These are phyloP conservation scores for Eledona agricola DNA, from an alignment of 2,888 invertebrate genomes.

Conservation along the genomic window DNA sequence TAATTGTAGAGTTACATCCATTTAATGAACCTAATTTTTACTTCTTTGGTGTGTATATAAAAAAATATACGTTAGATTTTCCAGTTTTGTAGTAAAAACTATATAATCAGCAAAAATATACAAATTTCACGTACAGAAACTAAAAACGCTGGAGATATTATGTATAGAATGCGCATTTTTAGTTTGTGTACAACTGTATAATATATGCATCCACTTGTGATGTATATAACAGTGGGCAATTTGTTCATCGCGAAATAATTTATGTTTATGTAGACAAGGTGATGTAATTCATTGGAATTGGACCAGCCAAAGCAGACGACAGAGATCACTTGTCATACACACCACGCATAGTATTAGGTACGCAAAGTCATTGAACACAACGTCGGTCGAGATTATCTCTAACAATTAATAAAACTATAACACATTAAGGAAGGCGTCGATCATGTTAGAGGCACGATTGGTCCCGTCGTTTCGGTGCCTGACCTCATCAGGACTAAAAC, in stretches of 20 bases:
- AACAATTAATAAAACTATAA: constrained; percentile 52
- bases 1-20: constrained; percentile 42
- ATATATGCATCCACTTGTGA: constrained; percentile 55
- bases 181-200: constrained; percentile 53
- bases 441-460: constrained; percentile 48
- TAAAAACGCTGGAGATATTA: constrained; percentile 52
- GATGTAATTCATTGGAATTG: constrained; percentile 35
- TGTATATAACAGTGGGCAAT: constrained; percentile 56
- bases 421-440: constrained; percentile 49
- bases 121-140: constrained; percentile 56
- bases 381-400: constrained; percentile 58
- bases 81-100: constrained; percentile 62
- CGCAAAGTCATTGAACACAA: constrained; percentile 62
- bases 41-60: constrained; percentile 61
- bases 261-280: too few relatives aligned
- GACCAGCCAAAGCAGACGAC: constrained; percentile 54
- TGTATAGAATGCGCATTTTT: constrained; percentile 48
- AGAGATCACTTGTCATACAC: constrained; percentile 56
- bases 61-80: constrained; percentile 61
- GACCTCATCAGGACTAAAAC: constrained; percentile 47
- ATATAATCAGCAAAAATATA: constrained; percentile 56
- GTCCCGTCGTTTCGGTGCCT: constrained; percentile 49
- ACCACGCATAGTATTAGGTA: constrained; percentile 60
- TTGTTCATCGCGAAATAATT: constrained; percentile 17
- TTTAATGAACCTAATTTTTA: constrained; percentile 53